Evolutionary conservation across 2,113 vertebrate species (phyloP).

Genomic region (Onychorhynchus coronatus): DNA sequence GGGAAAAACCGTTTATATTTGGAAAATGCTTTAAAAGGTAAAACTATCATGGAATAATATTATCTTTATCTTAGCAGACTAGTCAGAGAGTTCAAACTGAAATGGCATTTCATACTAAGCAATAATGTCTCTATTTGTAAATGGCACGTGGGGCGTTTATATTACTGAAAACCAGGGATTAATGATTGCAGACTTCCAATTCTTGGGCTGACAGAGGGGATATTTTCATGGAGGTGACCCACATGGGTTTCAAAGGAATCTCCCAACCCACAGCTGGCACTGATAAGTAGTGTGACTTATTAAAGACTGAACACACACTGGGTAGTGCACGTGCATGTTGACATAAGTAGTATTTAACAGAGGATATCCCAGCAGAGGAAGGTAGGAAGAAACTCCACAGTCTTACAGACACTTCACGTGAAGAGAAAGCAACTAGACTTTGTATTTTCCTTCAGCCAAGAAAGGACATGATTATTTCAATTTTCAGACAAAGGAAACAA

Average conservation of each 20-base stretch:
- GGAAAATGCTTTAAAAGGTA: conserved; percentile 28
- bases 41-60: neutral
- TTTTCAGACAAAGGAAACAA: neutral
- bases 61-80: neutral
- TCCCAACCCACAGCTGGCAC: neutral
- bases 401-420: neutral
- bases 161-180: neutral
- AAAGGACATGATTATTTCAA: neutral
- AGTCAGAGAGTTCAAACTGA: neutral
- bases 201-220: neutral
- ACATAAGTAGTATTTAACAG: fast-evolving
- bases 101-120: conserved; percentile 5
- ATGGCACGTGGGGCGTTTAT: neutral
- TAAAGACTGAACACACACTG: neutral
- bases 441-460: neutral
- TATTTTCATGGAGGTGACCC: neutral
- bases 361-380: neutral
- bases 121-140: neutral
- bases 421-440: neutral
- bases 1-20: conserved; percentile 26
- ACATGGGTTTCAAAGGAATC: neutral
- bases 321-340: fast-evolving
- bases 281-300: neutral
- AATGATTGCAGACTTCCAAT: neutral
- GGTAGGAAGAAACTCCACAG: neutral